A percentile compares a stretch with the other conserved stretches of the same genome.
phyloP scores from a whole-genome alignment of 2,113 vertebrate species.

The Mustelus asterias region DNA sequence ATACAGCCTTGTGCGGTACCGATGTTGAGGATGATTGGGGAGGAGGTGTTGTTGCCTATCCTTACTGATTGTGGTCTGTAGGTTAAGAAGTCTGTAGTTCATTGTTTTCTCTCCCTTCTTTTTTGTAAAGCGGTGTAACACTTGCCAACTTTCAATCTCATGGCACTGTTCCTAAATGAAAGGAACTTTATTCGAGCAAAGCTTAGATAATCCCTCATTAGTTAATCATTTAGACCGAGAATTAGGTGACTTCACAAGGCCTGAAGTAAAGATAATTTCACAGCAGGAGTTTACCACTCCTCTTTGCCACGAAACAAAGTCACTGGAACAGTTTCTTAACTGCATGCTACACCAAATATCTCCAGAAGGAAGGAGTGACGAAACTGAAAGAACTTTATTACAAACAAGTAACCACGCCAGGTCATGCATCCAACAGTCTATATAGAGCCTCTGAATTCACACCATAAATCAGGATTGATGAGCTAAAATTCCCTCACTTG shows the following conservation, averaged over 20 bases:
- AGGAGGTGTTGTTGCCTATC: too few species aligned
- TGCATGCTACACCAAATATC: neutral
- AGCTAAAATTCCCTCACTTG: neutral
- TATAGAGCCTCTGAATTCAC: neutral
- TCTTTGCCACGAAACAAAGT: neutral
- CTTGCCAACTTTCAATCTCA: too few species aligned
- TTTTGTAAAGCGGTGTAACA: too few species aligned
- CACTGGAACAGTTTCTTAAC: neutral
- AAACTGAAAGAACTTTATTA: neutral
- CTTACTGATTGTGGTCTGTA: too few species aligned
- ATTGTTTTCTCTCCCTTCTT: too few species aligned
- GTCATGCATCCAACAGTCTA: neutral
- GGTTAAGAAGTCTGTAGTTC: too few species aligned
- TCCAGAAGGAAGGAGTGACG: neutral
- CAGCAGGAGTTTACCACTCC: neutral
- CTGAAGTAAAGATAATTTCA: neutral
- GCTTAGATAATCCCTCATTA: neutral
- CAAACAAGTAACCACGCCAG: neutral
- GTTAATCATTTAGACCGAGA: neutral
- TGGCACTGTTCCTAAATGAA: too few species aligned
- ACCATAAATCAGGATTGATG: neutral
- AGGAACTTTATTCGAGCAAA: neutral
- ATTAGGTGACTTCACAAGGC: neutral
- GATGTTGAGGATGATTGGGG: too few species aligned
- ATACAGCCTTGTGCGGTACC: too few species aligned